Conservation (phyloP, 1,140 invertebrate genomes). For the Drosophila parvula region DNA sequence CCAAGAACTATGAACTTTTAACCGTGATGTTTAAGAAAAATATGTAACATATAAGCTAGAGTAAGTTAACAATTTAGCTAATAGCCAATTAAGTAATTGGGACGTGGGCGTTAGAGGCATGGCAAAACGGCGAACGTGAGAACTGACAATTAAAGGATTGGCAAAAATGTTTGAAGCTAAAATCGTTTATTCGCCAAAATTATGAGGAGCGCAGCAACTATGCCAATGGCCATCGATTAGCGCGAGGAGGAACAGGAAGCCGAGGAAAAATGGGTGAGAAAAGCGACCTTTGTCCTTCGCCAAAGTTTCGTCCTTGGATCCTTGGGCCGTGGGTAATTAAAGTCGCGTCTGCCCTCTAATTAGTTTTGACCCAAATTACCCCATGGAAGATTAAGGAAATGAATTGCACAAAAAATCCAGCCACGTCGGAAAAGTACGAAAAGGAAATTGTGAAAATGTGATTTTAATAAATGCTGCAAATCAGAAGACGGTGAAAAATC, state of each 20-base stretch:
- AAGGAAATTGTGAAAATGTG: constrained; percentile 53
- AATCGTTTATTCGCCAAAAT: constrained; percentile 50
- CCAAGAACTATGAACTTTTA: neutral
- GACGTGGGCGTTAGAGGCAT: constrained; percentile 1
- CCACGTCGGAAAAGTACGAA: constrained; percentile 25
- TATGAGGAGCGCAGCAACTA: constrained; percentile 25
- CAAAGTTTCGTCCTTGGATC: constrained; percentile 20
- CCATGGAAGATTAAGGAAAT: constrained; percentile 62
- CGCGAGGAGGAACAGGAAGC: neutral
- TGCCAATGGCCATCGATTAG: constrained; percentile 63
- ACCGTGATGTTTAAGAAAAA: neutral
- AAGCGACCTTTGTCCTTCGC: constrained; percentile 1
- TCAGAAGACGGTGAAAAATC: neutral
- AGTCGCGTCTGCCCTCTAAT: constrained; percentile 68
- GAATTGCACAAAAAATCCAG: constrained; percentile 57
- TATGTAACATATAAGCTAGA: too few species aligned
- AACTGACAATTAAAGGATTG: constrained; percentile 63
- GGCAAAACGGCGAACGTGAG: constrained; percentile 52
- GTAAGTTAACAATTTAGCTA: constrained; percentile 56
- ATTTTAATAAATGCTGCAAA: constrained; percentile 67
- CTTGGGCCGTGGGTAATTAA: constrained; percentile 56
- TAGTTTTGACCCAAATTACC: constrained; percentile 76
- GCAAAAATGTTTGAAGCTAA: constrained; percentile 19
- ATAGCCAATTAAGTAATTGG: constrained; percentile 80
- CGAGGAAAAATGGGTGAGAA: constrained; percentile 1